Conservation (phyloP, 2,888 invertebrate species). For the Nomada fucata region DNA sequence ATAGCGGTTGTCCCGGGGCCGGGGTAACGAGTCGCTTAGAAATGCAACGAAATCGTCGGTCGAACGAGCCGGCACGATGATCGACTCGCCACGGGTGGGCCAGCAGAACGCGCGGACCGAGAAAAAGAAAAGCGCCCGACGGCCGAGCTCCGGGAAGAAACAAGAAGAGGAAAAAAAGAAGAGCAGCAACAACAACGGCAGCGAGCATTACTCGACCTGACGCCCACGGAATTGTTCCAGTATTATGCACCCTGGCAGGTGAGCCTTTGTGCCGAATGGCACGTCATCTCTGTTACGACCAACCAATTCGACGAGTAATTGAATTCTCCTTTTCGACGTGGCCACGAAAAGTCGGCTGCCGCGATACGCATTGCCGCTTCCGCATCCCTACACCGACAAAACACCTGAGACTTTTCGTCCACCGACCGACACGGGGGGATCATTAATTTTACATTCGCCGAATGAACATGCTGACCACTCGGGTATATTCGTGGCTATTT, state of each 20-base stretch:
- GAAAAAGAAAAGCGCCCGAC: slow-evolving; percentile 54
- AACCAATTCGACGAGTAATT: slow-evolving; percentile 66
- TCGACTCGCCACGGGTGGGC: slow-evolving; percentile 75
- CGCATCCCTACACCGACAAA: background rate
- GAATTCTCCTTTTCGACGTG: slow-evolving; percentile 62
- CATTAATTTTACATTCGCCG: slow-evolving; percentile 48
- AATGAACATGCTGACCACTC: slow-evolving; percentile 11
- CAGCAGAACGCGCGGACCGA: slow-evolving; percentile 37
- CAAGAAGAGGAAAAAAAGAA: slow-evolving; percentile 35
- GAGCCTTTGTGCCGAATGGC: slow-evolving; percentile 74
- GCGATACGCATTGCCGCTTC: slow-evolving; percentile 28
- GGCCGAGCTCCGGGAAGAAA: slow-evolving; percentile 25
- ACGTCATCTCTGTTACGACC: slow-evolving; percentile 67
- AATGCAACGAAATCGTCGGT: slow-evolving; percentile 73
- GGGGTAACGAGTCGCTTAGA: slow-evolving; percentile 60
- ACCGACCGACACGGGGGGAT: background rate
- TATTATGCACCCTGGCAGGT: slow-evolving; percentile 75
- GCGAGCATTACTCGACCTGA: slow-evolving; percentile 67
- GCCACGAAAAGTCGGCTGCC: slow-evolving; percentile 58
- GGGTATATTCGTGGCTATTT: background rate
- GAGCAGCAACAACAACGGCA: slow-evolving; percentile 59
- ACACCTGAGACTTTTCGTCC: background rate
- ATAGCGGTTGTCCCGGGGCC: slow-evolving; percentile 24
- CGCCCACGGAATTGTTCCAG: slow-evolving; percentile 78
- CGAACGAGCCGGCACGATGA: slow-evolving; percentile 67